Evolutionary conservation across 2,888 invertebrate genomes (phyloP).

Genomic region (Terebella lapidaria): DNA sequence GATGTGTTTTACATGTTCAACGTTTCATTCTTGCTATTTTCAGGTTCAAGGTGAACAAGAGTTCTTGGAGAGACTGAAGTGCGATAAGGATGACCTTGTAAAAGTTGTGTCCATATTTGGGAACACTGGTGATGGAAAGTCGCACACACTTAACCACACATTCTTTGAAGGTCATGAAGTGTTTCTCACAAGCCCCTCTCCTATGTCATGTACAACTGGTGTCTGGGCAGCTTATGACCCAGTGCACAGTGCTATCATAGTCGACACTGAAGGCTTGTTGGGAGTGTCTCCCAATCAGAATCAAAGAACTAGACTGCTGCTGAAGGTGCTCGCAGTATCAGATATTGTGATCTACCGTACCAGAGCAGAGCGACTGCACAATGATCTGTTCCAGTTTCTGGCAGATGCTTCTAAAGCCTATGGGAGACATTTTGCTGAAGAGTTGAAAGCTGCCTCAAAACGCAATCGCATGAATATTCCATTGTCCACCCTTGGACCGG

Average conservation of each 20-base stretch:
- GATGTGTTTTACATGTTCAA: background rate
- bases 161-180: conserved; percentile 65
- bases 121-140: conserved; percentile 79
- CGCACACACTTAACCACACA: conserved; percentile 70
- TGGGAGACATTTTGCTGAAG: conserved; percentile 65
- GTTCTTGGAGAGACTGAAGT: conserved; percentile 45
- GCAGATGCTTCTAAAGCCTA: conserved; percentile 73
- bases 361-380: conserved; percentile 68
- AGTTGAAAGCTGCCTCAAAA: conserved; percentile 46
- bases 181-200: conserved; percentile 66
- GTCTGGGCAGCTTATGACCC: conserved; percentile 74
- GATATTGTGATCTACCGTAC: conserved; percentile 76
- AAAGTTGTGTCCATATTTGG: conserved; percentile 78
- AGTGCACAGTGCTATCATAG: conserved; percentile 63
- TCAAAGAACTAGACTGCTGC: conserved; percentile 65
- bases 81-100: conserved; percentile 53
- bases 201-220: conserved; percentile 70
- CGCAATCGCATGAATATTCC: conserved; percentile 57
- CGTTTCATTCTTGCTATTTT: conserved; percentile 13
- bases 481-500: conserved; percentile 65
- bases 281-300: conserved; percentile 63
- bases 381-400: conserved; percentile 70
- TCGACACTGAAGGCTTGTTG: conserved; percentile 75
- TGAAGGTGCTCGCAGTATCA: conserved; percentile 74
- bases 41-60: conserved; percentile 46